Evolutionary conservation across 2,888 invertebrate genomes (phyloP), one percentile per base, ranked within the genome.

Genomic region (Epicampocera succincta): DNA sequence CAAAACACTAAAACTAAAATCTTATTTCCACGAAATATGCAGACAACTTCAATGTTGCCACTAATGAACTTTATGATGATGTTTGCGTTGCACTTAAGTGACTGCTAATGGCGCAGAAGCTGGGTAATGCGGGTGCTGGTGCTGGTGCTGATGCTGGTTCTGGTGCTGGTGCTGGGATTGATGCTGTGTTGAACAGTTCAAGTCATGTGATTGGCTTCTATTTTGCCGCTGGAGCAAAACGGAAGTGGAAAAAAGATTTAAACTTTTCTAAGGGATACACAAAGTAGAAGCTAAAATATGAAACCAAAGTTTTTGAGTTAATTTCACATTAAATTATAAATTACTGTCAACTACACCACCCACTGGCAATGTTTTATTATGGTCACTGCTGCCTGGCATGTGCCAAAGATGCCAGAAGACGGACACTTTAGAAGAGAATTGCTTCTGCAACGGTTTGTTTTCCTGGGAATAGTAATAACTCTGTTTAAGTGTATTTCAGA

Each of bases 281-380:
- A 29, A 25, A 21, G 46, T n/a, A 17, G 19, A 60, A 52, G 44
- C 42, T 56, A 21, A 38, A 25, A 63, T n/a, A 33, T 33, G 61
- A 40, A 60, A 42, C 3, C 56, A 50, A 77, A 73, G 38, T 75
- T 61, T 76, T 52, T 60, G 46, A 76, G 72, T 73, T 65, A 76
- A 81, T 72, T 81, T 73, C 66, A 61, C 58, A 77, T 72, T 42
- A 72, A 73, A 68, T 81, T 80, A 66, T 66, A 76, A 66, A 42
- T 61, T 72, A 60, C 29, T 76, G 33, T 38, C 29, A 33, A 76
- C 40, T 56, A 56, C 33, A 3, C 54, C 56, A 74, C 48, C 61
- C 61, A 48, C 19, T 46, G 61, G 19, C 38, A 56, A 73, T 29
- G n/a, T 11, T 58, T 72, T 50, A n/a, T n/a, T n/a, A 65, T 52